Evolutionary conservation across 2,888 invertebrate genomes (phyloP).

Genomic region (Tyria jacobaeae): DNA sequence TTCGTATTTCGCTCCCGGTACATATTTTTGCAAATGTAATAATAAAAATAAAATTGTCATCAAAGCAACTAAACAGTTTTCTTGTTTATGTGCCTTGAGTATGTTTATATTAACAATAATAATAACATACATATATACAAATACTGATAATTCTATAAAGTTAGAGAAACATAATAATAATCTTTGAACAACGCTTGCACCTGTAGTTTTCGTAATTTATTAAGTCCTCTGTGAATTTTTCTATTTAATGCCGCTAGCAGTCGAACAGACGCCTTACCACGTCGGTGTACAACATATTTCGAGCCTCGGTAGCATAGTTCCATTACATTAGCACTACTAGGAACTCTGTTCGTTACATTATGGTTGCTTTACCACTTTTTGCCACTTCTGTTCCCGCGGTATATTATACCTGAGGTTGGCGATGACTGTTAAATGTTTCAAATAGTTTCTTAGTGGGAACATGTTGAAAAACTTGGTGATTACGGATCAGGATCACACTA

Average conservation of each 20-base stretch:
- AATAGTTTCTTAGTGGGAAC: conserved; percentile 51
- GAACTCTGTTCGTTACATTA: conserved; percentile 51
- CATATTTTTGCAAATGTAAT: too few relatives aligned
- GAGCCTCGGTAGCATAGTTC: conserved; percentile 63
- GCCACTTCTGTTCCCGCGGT: conserved; percentile 42
- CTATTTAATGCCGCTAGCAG: conserved; percentile 21
- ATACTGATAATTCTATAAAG: too few relatives aligned
- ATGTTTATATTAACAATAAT: too few relatives aligned
- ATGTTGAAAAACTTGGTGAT: conserved; percentile 33
- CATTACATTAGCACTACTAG: conserved; percentile 63
- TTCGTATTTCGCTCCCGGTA: too few relatives aligned
- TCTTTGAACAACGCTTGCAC: too few relatives aligned
- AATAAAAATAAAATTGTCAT: too few relatives aligned
- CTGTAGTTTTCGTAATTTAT: neutral
- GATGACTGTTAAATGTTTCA: conserved; percentile 45
- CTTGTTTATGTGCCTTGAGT: too few relatives aligned
- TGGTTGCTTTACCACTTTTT: conserved; percentile 38
- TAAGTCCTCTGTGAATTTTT: neutral
- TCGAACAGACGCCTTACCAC: conserved; percentile 42
- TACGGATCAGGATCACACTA: conserved; percentile 45
- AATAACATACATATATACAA: too few relatives aligned
- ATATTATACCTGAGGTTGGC: conserved; percentile 26
- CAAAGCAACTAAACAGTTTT: too few relatives aligned
- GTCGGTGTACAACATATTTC: conserved; percentile 67
- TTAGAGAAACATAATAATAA: too few relatives aligned